Conservation (phyloP, 2,888 invertebrate genomes). For the Papilio gigon region DNA sequence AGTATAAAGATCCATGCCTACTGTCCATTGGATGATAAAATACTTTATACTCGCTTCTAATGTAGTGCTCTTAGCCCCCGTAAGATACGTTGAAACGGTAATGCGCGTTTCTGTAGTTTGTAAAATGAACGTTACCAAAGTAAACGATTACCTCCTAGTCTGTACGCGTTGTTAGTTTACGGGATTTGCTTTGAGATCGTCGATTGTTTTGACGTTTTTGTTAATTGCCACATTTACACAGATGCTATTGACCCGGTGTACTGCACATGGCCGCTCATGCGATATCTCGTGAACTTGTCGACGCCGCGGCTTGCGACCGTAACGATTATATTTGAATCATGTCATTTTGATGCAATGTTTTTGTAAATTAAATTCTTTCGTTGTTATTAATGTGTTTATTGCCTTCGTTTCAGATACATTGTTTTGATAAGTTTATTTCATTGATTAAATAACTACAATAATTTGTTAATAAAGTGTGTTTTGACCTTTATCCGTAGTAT, state of each 20-base stretch:
- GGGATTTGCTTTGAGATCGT: conserved; percentile 9
- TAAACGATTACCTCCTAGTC: neutral
- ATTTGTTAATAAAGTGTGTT: neutral
- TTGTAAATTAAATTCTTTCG: neutral
- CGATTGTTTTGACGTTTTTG: conserved; percentile 30
- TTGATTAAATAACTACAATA: neutral
- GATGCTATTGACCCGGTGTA: conserved; percentile 8
- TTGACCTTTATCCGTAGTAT: neutral
- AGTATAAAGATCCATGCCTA: neutral
- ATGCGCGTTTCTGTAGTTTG: neutral
- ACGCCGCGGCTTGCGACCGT: conserved; percentile 16
- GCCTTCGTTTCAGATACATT: conserved; percentile 1
- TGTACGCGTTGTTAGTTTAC: neutral
- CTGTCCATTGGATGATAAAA: too few relatives aligned
- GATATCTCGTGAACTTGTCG: conserved; percentile 29
- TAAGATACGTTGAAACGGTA: too few relatives aligned
- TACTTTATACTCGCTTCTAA: too few relatives aligned
- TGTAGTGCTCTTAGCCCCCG: too few relatives aligned
- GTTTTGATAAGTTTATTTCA: neutral
- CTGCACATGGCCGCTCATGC: conserved; percentile 16
- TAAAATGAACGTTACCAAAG: neutral
- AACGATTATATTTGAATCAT: conserved; percentile 26
- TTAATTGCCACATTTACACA: conserved; percentile 27
- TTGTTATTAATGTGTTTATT: neutral
- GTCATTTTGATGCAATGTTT: conserved; percentile 16